Base-by-base conservation (phyloP, 2,113 vertebrate genomes). In the Planiliza haematocheilus region DNA sequence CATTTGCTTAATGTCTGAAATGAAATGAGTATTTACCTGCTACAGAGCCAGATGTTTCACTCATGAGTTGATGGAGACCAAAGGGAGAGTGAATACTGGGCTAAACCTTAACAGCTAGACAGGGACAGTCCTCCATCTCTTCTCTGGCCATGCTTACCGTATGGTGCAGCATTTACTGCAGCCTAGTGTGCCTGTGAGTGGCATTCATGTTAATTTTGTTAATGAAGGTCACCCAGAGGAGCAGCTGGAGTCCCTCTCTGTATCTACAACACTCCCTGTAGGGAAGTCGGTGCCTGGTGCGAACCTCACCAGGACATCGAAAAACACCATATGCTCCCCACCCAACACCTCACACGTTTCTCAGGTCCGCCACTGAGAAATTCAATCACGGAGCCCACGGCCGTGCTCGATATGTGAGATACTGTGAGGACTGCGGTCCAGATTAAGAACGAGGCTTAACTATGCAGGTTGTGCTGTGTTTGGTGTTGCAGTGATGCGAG, bases 141-240 rank as follows among this genome's bases (percentile, higher is more conserved):
- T 56, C 42, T 58, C 20, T 21, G 20, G 42, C n/a, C 17, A 39
- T 50, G 14, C 55, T 61, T 48, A 30, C 42, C 55, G 3, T 30
- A 30, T 30, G 24, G 21, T 67, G 58, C 42, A 78, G 21, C 37
- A 37, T 78, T 51, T 24, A 60, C 55, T 46, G 46, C 55, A 77
- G 66, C 55, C n/a, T 24, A 10, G 49, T 68, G 37, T 71, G 67
- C 24, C 65, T 74, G 12, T 91, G 91, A 92, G 46, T 92, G 92
- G 86, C 91, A 70, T 70, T 55, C 86, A 74, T 91, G 60, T 80
- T 93, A 92, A 94, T 93, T 92, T 82, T 76, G 70, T 37, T 93
- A 92, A 94, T 88, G 90, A 94, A 93, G 89, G 92, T 93, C 90
- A 92, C 84, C 85, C 70, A 58, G 68, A 72, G 76, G 74, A 90